These are phyloP conservation scores for Gryllus bimaculatus DNA, from an alignment of 1,140 invertebrate genomes.

Conservation along the genomic window DNA sequence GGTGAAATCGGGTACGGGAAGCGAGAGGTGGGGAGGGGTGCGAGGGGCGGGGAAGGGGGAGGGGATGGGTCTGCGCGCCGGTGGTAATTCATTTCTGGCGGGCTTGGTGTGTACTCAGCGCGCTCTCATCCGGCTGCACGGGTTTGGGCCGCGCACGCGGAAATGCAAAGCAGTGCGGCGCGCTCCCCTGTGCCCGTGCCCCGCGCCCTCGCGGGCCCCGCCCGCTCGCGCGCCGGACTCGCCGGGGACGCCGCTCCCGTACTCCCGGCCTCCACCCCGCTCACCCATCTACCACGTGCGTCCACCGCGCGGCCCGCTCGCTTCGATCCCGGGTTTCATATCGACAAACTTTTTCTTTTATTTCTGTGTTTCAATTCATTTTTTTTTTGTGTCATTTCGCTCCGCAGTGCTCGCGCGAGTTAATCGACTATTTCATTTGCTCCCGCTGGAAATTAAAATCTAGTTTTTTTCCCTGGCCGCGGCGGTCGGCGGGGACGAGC, in stretches of 20 bases:
- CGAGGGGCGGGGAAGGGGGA: too few relatives aligned
- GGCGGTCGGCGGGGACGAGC: too few relatives aligned
- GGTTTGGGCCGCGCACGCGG: too few relatives aligned
- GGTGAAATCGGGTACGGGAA: too few relatives aligned
- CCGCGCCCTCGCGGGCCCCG: too few relatives aligned
- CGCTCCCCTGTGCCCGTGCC: too few relatives aligned
- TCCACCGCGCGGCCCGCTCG: too few relatives aligned
- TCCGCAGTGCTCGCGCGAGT: background rate
- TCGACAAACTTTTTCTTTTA: slow-evolving; percentile 5
- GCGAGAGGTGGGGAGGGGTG: background rate
- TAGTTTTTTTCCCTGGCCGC: background rate
- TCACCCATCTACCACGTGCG: too few relatives aligned
- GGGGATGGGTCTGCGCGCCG: too few relatives aligned
- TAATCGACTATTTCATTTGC: background rate
- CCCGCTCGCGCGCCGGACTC: too few relatives aligned
- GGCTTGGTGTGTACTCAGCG: background rate
- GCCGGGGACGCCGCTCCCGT: too few relatives aligned
- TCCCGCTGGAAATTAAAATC: background rate
- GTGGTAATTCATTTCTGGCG: slow-evolving; percentile 1
- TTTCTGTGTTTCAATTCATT: background rate
- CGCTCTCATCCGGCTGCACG: background rate
- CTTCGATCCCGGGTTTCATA: background rate
- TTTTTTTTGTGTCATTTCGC: background rate
- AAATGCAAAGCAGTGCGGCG: background rate
- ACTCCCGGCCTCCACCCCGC: too few relatives aligned